These are phyloP conservation scores for Zygothrica quintamaculata DNA, from an alignment of 2,888 invertebrate genomes.

Conservation along the genomic window DNA sequence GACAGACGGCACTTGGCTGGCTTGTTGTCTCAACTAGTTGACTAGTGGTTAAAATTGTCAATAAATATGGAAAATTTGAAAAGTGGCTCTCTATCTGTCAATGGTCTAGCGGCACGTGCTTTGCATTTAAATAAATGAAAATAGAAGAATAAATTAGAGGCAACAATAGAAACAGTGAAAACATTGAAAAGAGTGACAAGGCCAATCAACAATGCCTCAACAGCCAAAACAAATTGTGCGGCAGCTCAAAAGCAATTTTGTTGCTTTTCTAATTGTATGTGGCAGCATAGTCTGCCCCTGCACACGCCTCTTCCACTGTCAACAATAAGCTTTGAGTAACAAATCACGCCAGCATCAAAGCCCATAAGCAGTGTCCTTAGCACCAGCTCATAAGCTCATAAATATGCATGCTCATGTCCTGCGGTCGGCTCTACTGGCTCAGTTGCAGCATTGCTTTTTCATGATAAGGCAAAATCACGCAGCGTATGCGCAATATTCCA, in stretches of 20 bases:
- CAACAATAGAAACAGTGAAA: too few relatives aligned
- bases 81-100: conserved; percentile 52
- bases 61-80: conserved; percentile 51
- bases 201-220: conserved; percentile 42
- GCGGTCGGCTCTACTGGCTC: neutral
- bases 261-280: conserved; percentile 35
- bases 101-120: conserved; percentile 61
- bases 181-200: conserved; percentile 41
- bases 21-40: conserved; percentile 1
- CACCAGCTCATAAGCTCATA: conserved; percentile 49
- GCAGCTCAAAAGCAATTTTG: conserved; percentile 47
- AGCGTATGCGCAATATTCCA: conserved; percentile 62
- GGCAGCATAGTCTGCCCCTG: neutral
- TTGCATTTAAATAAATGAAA: conserved; percentile 34
- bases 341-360: conserved; percentile 53
- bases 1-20: conserved; percentile 13
- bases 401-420: conserved; percentile 68
- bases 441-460: conserved; percentile 32
- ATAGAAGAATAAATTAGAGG: too few relatives aligned
- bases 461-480: conserved; percentile 51
- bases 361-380: conserved; percentile 55
- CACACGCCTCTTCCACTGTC: too few relatives aligned
- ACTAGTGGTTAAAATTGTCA: conserved; percentile 44
- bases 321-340: conserved; percentile 39
- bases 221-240: conserved; percentile 19